These are phyloP conservation scores for Halcyon senegalensis DNA, from an alignment of 2,113 vertebrate species.

Conservation along the genomic window DNA sequence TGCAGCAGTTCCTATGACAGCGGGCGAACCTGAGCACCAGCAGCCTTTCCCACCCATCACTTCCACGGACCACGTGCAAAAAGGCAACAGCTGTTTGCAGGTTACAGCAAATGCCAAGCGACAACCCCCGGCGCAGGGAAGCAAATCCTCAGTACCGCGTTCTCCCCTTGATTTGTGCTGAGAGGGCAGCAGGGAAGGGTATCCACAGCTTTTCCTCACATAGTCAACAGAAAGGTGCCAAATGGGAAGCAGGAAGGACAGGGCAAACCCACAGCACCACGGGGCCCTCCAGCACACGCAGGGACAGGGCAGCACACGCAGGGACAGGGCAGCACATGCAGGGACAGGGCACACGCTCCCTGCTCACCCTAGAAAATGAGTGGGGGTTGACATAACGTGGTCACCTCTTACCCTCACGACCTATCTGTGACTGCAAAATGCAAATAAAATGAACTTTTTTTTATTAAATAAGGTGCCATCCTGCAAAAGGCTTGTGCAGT, in stretches of 20 bases:
- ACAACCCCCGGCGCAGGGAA: not conserved
- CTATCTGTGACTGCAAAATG: not conserved
- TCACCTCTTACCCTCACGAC: not conserved
- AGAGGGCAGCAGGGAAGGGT: not conserved
- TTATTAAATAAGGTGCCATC: not conserved
- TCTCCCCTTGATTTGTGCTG: not conserved
- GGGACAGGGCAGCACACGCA: not conserved
- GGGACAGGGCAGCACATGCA: not conserved
- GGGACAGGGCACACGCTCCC: not conserved
- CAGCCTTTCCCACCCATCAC: not conserved
- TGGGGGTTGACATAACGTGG: rapidly evolving
- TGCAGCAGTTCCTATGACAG: not conserved
- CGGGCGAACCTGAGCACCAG: rapidly evolving
- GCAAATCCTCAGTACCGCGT: not conserved
- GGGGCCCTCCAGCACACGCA: not conserved
- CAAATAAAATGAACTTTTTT: rapidly evolving
- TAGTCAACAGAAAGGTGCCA: not conserved
- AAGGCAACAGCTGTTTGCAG: not conserved
- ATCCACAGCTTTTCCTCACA: not conserved
- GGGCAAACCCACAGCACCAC: rapidly evolving
- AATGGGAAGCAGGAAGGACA: not conserved
- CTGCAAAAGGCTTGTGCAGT: rapidly evolving
- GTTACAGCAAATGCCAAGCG: not conserved
- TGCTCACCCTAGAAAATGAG: not conserved
- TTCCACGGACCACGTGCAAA: not conserved